Evolutionary conservation across 2,888 invertebrate genomes (phyloP).

Genomic region (Diarsia dahlii): DNA sequence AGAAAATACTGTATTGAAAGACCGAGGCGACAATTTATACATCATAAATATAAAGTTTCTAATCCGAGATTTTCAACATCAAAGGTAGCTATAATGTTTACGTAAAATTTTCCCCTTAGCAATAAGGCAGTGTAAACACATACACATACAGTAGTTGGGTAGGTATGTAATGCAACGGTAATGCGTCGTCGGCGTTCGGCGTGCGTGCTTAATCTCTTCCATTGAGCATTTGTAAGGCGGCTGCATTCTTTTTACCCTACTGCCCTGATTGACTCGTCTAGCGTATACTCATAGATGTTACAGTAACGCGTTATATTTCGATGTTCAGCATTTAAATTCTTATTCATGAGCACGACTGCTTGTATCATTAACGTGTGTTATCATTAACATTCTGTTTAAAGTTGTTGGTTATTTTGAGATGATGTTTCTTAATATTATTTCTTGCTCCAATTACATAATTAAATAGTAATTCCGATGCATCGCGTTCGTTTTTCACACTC

Average conservation of each 20-base stretch:
- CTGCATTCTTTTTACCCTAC: slow-evolving; percentile 71
- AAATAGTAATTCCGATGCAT: slow-evolving; percentile 6
- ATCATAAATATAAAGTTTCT: neutral
- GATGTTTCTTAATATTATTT: slow-evolving; percentile 12
- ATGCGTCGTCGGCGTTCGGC: slow-evolving; percentile 68
- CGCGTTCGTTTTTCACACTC: slow-evolving; percentile 23
- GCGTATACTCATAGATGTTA: slow-evolving; percentile 55
- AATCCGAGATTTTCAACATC: slow-evolving; percentile 38
- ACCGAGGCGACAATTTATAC: neutral
- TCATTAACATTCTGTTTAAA: neutral
- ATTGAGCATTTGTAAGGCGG: slow-evolving; percentile 76
- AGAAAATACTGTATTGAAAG: neutral
- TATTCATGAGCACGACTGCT: neutral
- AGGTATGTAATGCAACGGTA: slow-evolving; percentile 69
- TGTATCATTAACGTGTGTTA: no score
- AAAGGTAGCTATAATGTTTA: slow-evolving; percentile 53
- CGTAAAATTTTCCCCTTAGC: slow-evolving; percentile 62
- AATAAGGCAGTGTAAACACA: slow-evolving; percentile 72
- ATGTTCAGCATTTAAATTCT: slow-evolving; percentile 12
- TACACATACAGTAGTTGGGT: slow-evolving; percentile 41
- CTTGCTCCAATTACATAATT: slow-evolving; percentile 16
- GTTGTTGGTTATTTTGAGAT: slow-evolving; percentile 8
- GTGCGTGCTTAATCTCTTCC: slow-evolving; percentile 86
- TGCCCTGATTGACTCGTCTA: slow-evolving; percentile 69
- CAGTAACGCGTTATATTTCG: slow-evolving; percentile 29